These are phyloP conservation scores for Amblyjoppa fuscipennis DNA, from an alignment of 2,888 invertebrate genomes.

Conservation along the genomic window DNA sequence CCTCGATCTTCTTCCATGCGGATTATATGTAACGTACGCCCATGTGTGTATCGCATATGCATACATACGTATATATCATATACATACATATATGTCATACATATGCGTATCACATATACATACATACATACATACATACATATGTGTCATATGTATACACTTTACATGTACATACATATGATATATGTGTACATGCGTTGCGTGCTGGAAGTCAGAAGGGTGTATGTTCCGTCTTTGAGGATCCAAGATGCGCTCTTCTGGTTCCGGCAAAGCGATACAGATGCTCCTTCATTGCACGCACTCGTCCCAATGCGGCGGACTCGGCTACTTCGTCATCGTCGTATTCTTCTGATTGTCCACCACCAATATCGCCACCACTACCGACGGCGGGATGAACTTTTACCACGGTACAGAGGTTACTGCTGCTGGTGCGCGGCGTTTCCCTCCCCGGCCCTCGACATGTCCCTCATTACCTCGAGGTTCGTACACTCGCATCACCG, in stretches of 20 bases:
- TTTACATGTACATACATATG: neutral
- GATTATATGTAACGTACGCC: neutral
- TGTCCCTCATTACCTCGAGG: conserved; percentile 54
- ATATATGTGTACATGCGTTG: no score
- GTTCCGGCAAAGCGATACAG: neutral
- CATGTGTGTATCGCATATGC: neutral
- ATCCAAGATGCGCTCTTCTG: no score
- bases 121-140: neutral
- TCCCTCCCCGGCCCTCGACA: conserved; percentile 19
- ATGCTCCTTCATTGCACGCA: conserved; percentile 1
- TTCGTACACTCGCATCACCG: conserved; percentile 59
- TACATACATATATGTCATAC: no score
- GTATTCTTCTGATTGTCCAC: conserved; percentile 57
- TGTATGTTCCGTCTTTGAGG: no score
- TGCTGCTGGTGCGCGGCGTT: conserved; percentile 41
- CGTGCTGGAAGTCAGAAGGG: no score
- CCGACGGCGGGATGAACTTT: conserved; percentile 28
- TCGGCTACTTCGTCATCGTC: conserved; percentile 47
- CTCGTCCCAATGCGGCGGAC: conserved; percentile 56
- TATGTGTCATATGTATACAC: neutral
- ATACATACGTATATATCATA: no score
- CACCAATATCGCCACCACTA: conserved; percentile 46
- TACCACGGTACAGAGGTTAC: conserved; percentile 36
- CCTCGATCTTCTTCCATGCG: conserved; percentile 40
- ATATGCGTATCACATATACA: no score